phyloP scores from a whole-genome alignment of 2,113 vertebrate species.

The Chionomys nivalis region DNA sequence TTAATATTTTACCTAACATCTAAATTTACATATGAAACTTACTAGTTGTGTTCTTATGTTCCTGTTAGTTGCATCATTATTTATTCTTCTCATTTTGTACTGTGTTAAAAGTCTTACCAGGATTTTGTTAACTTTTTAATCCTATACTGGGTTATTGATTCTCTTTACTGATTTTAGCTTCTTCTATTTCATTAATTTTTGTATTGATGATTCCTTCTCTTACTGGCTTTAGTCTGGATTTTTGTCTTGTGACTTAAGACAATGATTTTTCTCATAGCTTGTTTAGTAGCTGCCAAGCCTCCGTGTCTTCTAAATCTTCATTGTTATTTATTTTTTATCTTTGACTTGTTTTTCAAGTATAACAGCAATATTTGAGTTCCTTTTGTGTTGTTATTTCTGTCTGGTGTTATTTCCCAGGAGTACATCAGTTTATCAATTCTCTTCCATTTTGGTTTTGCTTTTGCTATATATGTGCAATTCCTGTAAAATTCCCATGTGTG shows the following conservation, averaged over 20 bases:
- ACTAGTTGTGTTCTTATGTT: not conserved
- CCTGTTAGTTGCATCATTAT: not conserved
- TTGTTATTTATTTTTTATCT: not conserved
- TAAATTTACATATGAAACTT: not conserved
- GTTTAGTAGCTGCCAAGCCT: not conserved
- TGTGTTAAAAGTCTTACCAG: not conserved
- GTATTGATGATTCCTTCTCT: not conserved
- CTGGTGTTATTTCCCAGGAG: not conserved
- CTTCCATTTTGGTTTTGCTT: not conserved
- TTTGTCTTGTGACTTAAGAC: not conserved
- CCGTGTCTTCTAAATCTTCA: not conserved
- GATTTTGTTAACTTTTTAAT: not conserved
- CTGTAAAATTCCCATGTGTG: not conserved
- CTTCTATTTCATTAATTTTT: not conserved
- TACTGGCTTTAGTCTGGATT: not conserved
- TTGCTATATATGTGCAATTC: not conserved
- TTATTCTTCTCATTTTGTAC: not conserved
- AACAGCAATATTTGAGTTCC: not conserved
- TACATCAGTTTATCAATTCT: not conserved
- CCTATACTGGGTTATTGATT: not conserved
- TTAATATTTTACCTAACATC: not conserved
- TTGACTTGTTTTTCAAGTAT: constrained; percentile 15
- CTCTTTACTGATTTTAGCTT: constrained; percentile 12
- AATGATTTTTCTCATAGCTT: not conserved
- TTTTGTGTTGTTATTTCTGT: not conserved